Conservation (phyloP, 2,113 vertebrate species). For the Nycticorax nycticorax region DNA sequence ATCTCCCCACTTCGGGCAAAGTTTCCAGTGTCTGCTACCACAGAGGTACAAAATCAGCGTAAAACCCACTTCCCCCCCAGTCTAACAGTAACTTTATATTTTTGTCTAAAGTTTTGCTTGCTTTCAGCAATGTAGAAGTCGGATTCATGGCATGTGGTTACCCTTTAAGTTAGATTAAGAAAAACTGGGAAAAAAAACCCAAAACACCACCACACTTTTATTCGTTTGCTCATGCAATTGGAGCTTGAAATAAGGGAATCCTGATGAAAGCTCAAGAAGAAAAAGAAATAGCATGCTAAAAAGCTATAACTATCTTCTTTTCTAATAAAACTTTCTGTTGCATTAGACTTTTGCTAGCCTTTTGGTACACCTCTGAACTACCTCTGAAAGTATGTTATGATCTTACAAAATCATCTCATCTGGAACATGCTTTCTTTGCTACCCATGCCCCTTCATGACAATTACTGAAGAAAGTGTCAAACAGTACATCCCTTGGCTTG, state of each 20-base stretch:
- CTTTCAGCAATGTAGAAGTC: not conserved
- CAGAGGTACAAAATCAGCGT: not conserved
- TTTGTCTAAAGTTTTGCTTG: not conserved
- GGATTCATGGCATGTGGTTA: not conserved
- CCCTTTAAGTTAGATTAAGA: not conserved
- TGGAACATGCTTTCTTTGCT: not conserved
- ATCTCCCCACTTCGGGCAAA: not conserved
- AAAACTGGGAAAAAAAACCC: not conserved
- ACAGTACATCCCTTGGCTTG: not conserved
- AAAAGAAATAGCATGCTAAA: not conserved
- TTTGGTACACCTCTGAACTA: not conserved
- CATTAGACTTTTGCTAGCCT: not conserved
- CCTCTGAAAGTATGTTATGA: not conserved
- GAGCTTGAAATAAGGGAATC: not conserved
- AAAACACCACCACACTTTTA: too few species aligned
- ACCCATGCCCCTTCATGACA: not conserved
- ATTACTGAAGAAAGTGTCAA: not conserved
- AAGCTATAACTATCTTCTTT: not conserved
- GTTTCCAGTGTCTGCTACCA: not conserved
- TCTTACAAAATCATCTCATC: not conserved
- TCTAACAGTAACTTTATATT: not conserved
- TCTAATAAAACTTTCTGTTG: not conserved
- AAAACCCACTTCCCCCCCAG: not conserved
- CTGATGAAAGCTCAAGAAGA: not conserved
- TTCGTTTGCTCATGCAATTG: not conserved